phyloP scores from a whole-genome alignment of 2,888 invertebrate species.

The Brachylomia viminalis region DNA sequence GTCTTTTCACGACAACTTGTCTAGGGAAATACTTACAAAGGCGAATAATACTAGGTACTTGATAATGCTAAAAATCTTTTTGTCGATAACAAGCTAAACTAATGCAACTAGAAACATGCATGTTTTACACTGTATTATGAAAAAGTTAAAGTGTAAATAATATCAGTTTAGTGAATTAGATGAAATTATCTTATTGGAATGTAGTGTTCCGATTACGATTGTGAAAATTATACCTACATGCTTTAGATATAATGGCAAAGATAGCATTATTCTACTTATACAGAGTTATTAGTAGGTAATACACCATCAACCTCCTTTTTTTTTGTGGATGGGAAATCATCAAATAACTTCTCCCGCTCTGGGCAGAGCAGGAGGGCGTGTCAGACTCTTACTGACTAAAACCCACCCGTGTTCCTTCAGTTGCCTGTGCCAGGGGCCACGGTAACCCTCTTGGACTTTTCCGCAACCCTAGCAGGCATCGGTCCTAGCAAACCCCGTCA shows the following conservation, averaged over 20 bases:
- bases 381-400: too few species aligned
- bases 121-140: conserved; percentile 14
- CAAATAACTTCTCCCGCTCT: too few species aligned
- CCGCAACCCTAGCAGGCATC: too few species aligned
- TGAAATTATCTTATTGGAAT: neutral
- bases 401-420: too few species aligned
- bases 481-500: too few species aligned
- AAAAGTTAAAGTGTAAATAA: neutral
- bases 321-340: too few species aligned
- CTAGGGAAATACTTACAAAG: neutral
- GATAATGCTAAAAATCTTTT: neutral
- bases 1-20: neutral
- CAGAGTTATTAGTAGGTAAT: too few species aligned
- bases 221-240: conserved; percentile 13
- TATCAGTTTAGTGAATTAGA: neutral
- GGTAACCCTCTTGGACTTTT: too few species aligned
- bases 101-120: conserved; percentile 32
- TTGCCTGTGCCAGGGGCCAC: too few species aligned
- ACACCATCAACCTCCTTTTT: too few species aligned
- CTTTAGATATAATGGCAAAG: neutral
- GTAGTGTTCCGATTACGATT: neutral
- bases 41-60: neutral
- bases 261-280: too few species aligned
- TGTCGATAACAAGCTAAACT: conserved; percentile 4
- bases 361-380: too few species aligned